Evolutionary conservation across 30 jellyfish, hydroid and myxozoan genomes (phyloP), one percentile per base, ranked within the genome.

Genomic region (Morbakka virulenta): DNA sequence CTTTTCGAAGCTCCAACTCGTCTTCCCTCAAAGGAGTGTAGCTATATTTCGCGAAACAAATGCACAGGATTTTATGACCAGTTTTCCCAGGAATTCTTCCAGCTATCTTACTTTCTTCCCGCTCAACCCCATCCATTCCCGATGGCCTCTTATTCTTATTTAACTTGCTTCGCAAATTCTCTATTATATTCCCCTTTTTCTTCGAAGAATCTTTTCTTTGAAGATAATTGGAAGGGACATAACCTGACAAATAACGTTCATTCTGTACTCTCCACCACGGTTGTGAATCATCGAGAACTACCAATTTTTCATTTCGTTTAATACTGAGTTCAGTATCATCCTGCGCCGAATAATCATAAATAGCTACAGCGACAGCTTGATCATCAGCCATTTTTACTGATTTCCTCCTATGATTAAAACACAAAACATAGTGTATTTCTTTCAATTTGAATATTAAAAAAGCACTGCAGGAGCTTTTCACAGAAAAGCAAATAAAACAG

Each of bases 241-340:
- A 83, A 1, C 98, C 98, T 14, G 95, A 83, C 50, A 77, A 32
- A 26, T 80, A 76, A 34, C 64, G 64, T 35, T 91, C 98, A 66
- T 84, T 91, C 84, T 91, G 95, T 20, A 91, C 98, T 62, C 84
- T 67, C 98, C 98, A 91, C 98, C 98, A 91, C 26, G 88, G 88
- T 47, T 91, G 98, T 62, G 87, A 74, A 62, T 91, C 98, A 47
- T 91, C 98, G 80, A 91, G 36, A 12, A 91, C 91, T 4, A 69
- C 71, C 52, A 91, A 68, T 35, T 84, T 91, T 71, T 91, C 98
- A 70, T 84, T 79, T 74, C 84, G 84, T 53, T 86, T 87, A 14
- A 91, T 91, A 17, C 85, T 91, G 64, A 91, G 72, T 63, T 91
- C 98, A 3, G 89, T 81, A 2, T 80, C 94, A 51, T 79, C 98